Conservation (phyloP, 2,888 invertebrate species). For the Phalera bucephala region DNA sequence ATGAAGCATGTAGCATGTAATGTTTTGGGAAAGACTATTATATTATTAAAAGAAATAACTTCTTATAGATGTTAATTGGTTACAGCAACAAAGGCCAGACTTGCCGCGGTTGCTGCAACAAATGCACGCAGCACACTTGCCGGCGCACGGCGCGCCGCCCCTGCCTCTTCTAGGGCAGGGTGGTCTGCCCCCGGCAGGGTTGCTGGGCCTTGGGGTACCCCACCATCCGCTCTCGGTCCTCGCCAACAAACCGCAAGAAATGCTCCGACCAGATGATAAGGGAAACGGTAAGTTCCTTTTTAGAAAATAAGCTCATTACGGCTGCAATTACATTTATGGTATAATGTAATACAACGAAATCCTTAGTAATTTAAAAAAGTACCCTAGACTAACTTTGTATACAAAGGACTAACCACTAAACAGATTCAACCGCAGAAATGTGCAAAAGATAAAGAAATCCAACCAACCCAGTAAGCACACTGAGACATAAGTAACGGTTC, state of each 20-base stretch:
- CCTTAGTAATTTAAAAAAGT: no score
- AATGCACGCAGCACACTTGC: conserved; percentile 95
- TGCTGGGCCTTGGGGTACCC: conserved; percentile 87
- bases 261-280: conserved; percentile 90
- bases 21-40: no score
- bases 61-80: conserved; percentile 18
- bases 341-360: no score
- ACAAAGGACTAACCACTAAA: no score
- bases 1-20: background rate
- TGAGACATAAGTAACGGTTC: conserved; percentile 33
- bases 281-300: conserved; percentile 90
- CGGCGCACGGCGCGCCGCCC: conserved; percentile 89
- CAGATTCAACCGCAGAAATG: conserved; percentile 11
- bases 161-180: conserved; percentile 82
- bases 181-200: conserved; percentile 80
- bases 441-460: conserved; percentile 18
- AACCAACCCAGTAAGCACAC: conserved; percentile 32
- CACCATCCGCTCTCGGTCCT: conserved; percentile 90
- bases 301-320: no score
- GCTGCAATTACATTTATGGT: no score
- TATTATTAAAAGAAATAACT: no score
- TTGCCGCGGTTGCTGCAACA: conserved; percentile 93
- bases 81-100: conserved; percentile 93
- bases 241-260: conserved; percentile 89
- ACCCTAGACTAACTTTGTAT: no score